phyloP scores from a whole-genome alignment of 1,140 invertebrate species.

The Ceratitis capitata region DNA sequence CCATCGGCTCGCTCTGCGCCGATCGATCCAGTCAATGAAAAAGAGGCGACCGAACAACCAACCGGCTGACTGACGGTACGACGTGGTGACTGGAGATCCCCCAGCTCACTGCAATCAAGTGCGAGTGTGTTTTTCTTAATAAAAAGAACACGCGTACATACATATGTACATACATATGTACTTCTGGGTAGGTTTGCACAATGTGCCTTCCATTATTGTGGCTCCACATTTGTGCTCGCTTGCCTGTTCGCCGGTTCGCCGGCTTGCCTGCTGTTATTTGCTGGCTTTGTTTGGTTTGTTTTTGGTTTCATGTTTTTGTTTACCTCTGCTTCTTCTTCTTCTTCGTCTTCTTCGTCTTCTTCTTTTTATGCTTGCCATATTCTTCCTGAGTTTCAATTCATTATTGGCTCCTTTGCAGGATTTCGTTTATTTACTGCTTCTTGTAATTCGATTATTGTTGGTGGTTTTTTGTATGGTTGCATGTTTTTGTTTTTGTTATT shows the following conservation, averaged over 20 bases:
- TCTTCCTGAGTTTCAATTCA: no score
- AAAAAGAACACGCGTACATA: no score
- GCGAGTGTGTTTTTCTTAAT: background rate
- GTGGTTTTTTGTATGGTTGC: no score
- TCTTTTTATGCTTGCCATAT: slow-evolving; percentile 1
- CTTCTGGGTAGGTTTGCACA: background rate
- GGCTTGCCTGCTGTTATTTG: slow-evolving; percentile 28
- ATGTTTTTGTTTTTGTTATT: no score
- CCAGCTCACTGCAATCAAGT: background rate
- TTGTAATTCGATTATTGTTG: slow-evolving; percentile 38
- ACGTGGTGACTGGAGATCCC: background rate
- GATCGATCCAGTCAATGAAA: background rate
- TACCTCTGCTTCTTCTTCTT: background rate
- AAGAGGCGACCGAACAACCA: background rate
- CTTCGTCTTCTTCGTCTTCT: background rate
- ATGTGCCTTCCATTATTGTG: background rate
- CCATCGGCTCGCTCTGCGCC: background rate
- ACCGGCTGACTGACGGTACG: background rate
- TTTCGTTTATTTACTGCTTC: slow-evolving; percentile 33
- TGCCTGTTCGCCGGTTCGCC: no score
- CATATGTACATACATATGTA: background rate
- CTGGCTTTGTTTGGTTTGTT: background rate
- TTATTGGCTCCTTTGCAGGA: background rate
- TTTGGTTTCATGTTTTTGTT: background rate
- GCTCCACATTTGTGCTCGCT: background rate